Base-by-base conservation (phyloP, 1,140 invertebrate species). In the Cepaea nemoralis region DNA sequence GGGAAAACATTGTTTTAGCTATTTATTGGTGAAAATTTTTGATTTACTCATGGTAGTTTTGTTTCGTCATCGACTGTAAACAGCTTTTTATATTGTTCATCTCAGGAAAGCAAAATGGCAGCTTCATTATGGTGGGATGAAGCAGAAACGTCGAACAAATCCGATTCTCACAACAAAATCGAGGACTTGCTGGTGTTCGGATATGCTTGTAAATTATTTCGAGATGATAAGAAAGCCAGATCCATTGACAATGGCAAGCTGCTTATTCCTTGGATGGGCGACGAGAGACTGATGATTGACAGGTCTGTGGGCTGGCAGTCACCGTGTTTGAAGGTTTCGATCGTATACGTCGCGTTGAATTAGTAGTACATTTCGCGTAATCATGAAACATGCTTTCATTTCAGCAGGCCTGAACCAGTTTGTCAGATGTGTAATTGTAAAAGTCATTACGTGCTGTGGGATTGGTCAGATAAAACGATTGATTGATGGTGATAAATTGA, bases 251-350 rank as follows among this genome's bases (percentile, higher is more conserved):
- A 96, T 91, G 97, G 96, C 87, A 95, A 96, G 91, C 97, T 98
- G 93, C 94, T 99, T 89, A 99, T 99, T 91, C 97, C 98, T 86
- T 99, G 98, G 97, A 98, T 98, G 96, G 97, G 96, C 88, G 95
- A 99, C 94, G 94, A 95, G 90, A 93, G 94, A 78, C 93, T 99
- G 88, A 96, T 97, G 94, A 99, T 99, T 93, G 98, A 99, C 95
- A 97, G 98, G 97, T 99, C 87, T 91, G 94, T 84, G 91, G 97
- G 95, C 97, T 96, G 77, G 80, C 84, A 81, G 77, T 83, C 82
- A 83, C 83, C 48, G 82, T 76, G 80, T 84, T 77, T 77, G 71
- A 85, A 87, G 85, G 86, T 87, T 85, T 87, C 86, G 82, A 84
- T 87, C 77, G 77, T 77, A 77, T 10, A 31, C 55, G 14, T 22